phyloP scores from a whole-genome alignment of 2,888 invertebrate genomes.

The Halictus quadricinctus region DNA sequence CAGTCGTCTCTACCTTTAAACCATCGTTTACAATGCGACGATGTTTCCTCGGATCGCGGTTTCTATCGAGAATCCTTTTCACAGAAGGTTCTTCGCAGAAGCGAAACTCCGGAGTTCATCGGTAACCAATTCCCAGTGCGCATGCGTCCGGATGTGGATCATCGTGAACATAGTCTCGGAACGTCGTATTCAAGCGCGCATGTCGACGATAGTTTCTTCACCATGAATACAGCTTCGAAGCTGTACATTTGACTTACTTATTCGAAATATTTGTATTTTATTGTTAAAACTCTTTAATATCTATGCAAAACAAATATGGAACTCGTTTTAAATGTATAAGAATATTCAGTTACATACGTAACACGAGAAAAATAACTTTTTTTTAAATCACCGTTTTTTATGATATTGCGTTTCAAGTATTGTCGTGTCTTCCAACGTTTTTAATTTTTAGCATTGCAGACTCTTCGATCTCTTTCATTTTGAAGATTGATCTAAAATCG shows the following conservation, averaged over 20 bases:
- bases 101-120: background rate
- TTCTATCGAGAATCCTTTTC: background rate
- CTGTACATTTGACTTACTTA: background rate
- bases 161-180: background rate
- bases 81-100: background rate
- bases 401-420: background rate
- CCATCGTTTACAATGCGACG: constrained; percentile 51
- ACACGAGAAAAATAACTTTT: background rate
- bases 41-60: background rate
- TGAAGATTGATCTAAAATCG: background rate
- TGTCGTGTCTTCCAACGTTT: background rate
- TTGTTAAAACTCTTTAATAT: background rate
- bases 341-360: background rate
- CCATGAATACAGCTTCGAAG: background rate
- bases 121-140: background rate
- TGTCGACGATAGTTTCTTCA: background rate
- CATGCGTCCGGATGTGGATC: background rate
- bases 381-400: background rate
- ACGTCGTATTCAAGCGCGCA: background rate
- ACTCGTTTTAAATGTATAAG: background rate
- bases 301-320: background rate
- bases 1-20: constrained; percentile 31
- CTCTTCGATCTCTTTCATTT: background rate
- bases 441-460: background rate
- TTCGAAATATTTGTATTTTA: background rate